phyloP scores from a whole-genome alignment of 2,113 vertebrate genomes.

The Oncorhynchus kisutch region DNA sequence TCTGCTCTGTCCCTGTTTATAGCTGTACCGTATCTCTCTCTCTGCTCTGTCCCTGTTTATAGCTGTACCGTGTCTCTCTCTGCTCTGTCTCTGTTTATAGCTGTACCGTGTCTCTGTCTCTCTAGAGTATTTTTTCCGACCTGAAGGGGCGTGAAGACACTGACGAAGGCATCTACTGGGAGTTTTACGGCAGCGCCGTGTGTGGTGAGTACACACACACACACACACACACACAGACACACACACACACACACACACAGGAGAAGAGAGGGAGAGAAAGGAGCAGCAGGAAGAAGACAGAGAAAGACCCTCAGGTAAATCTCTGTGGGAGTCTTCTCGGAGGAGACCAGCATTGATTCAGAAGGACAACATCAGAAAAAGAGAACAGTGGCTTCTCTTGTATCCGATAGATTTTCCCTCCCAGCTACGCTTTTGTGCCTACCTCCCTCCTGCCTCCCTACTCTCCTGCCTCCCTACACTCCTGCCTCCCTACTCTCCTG shows the following conservation, averaged over 20 bases:
- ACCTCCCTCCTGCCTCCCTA: too few species aligned
- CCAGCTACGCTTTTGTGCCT: neutral
- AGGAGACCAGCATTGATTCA: conserved; percentile 19
- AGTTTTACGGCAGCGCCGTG: conserved; percentile 91
- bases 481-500: too few species aligned
- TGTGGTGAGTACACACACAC: conserved; percentile 81
- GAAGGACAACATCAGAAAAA: too few species aligned
- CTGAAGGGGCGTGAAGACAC: conserved; percentile 86
- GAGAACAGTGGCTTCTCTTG: neutral
- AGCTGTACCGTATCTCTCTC: too few species aligned
- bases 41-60: too few species aligned
- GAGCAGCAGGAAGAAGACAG: neutral
- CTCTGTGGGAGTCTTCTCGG: conserved; percentile 16
- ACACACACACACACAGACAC: neutral
- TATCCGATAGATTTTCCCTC: neutral
- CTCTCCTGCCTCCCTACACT: too few species aligned
- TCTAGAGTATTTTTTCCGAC: conserved; percentile 94
- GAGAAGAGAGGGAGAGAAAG: neutral
- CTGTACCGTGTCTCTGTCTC: conserved; percentile 30
- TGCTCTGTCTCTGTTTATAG: too few species aligned
- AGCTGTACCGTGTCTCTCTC: too few species aligned
- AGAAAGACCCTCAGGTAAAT: conserved; percentile 18
- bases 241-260: neutral
- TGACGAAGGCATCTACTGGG: conserved; percentile 84
- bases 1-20: too few species aligned